A percentile compares a stretch with the other conserved stretches of the same genome.
Evolutionary conservation across 2,797 vertebrate species (phyloP).

Genomic region (Acipenser oxyrinchus): DNA sequence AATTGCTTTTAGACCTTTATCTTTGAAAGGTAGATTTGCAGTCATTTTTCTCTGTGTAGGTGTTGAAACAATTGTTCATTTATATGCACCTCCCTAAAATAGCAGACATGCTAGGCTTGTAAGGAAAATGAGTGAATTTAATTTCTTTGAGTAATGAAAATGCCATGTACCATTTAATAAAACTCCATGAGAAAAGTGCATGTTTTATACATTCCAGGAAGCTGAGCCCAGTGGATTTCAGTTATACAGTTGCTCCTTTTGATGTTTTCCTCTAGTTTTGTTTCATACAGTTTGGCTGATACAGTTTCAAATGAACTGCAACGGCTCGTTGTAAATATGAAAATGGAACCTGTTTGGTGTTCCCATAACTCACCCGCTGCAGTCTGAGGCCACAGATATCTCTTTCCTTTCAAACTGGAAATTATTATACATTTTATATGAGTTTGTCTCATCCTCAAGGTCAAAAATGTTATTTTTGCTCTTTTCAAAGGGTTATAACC

Average conservation of each 20-base stretch:
- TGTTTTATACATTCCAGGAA: conserved; percentile 53
- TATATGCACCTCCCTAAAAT: conserved; percentile 65
- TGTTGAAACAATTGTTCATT: conserved; percentile 64
- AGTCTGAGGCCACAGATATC: conserved; percentile 66
- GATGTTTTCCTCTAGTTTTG: conserved; percentile 71
- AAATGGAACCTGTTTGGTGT: conserved; percentile 73
- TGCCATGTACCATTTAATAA: conserved; percentile 82
- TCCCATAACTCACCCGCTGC: conserved; percentile 47
- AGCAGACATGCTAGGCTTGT: conserved; percentile 67
- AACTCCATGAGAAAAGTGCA: conserved; percentile 67
- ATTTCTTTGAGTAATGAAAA: conserved; percentile 81
- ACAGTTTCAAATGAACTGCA: conserved; percentile 71
- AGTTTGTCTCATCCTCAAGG: conserved; percentile 84
- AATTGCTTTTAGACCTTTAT: conserved; percentile 50
- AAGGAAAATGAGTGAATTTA: conserved; percentile 77
- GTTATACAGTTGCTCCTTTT: conserved; percentile 63
- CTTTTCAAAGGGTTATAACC: conserved; percentile 82
- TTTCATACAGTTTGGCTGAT: conserved; percentile 51
- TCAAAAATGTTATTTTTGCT: conserved; percentile 84
- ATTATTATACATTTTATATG: conserved; percentile 77
- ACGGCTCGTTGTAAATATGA: conserved; percentile 69
- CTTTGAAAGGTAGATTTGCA: conserved; percentile 42
- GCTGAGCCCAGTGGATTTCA: conserved; percentile 58
- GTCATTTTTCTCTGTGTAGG: conserved; percentile 58
- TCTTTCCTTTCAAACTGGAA: conserved; percentile 74